Evolutionary conservation across 2,888 invertebrate genomes (phyloP).

Genomic region (Drosophila peninsularis): DNA sequence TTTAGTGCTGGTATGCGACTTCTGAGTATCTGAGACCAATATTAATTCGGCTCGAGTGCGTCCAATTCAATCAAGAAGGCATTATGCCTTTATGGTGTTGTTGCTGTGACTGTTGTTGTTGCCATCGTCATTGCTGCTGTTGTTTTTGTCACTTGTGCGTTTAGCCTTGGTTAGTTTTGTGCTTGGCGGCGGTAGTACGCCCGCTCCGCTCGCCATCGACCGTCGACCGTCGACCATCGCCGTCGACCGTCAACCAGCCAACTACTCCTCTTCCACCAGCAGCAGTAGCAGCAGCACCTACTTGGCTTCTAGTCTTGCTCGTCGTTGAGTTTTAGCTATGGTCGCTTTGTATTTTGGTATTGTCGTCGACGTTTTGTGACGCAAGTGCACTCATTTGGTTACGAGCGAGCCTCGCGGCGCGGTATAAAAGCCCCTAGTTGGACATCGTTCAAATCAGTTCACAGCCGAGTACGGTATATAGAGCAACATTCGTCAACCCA

Average conservation of each 20-base stretch:
- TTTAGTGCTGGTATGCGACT: conserved; percentile 66
- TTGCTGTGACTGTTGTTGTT: conserved; percentile 20
- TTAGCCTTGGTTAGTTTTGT: conserved; percentile 69
- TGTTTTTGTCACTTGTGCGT: conserved; percentile 60
- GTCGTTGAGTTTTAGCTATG: conserved; percentile 41
- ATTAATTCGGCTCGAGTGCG: conserved; percentile 71
- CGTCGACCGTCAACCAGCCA: neutral
- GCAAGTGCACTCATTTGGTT: conserved; percentile 68
- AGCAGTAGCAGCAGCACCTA: conserved; percentile 8
- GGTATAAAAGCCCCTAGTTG: conserved; percentile 80
- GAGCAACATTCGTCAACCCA: conserved; percentile 69
- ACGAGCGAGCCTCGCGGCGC: conserved; percentile 52
- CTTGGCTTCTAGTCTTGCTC: conserved; percentile 69
- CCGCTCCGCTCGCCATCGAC: conserved; percentile 12
- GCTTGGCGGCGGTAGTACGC: conserved; percentile 30
- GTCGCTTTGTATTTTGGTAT: conserved; percentile 53
- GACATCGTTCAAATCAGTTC: conserved; percentile 81
- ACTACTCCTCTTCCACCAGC: neutral
- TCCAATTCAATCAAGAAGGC: conserved; percentile 78
- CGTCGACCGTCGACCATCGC: neutral
- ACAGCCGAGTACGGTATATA: conserved; percentile 82
- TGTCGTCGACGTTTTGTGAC: conserved; percentile 64
- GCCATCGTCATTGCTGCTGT: conserved; percentile 37
- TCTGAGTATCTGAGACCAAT: conserved; percentile 74
- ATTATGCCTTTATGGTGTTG: conserved; percentile 62